These are phyloP conservation scores for Gibbula magus DNA, from an alignment of 2,888 invertebrate genomes.

Conservation along the genomic window DNA sequence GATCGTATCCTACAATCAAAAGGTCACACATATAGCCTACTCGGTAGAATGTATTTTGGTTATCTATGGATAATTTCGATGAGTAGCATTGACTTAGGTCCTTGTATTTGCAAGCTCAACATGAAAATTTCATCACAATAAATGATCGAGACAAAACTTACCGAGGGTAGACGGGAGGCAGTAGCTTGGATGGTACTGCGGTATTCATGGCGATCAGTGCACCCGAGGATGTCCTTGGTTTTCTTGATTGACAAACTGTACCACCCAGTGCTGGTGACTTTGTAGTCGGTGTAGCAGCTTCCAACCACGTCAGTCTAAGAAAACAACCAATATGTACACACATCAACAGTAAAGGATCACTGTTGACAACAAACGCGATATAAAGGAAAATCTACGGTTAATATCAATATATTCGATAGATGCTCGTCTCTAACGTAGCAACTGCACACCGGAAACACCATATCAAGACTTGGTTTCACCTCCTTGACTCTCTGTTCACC, in stretches of 20 bases:
- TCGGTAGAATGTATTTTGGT: too few species aligned
- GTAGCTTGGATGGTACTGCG: slow-evolving; percentile 68
- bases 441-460: too few species aligned
- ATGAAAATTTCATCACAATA: too few species aligned
- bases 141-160: slow-evolving; percentile 57
- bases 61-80: too few species aligned
- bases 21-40: too few species aligned
- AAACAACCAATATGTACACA: not conserved
- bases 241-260: slow-evolving; percentile 61
- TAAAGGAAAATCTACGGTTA: too few species aligned
- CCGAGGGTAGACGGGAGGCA: slow-evolving; percentile 68
- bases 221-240: slow-evolving; percentile 68
- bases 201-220: slow-evolving; percentile 67
- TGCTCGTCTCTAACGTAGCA: not conserved
- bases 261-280: slow-evolving; percentile 51
- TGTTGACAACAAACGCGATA: not conserved
- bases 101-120: too few species aligned
- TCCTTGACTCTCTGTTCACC: slow-evolving; percentile 74
- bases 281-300: slow-evolving; percentile 86
- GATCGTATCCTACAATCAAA: too few species aligned
- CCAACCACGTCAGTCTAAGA: slow-evolving; percentile 86
- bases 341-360: not conserved
- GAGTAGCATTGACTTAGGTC: too few species aligned
- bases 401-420: not conserved
- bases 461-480: slow-evolving; percentile 39